phyloP scores from a whole-genome alignment of 2,888 invertebrate genomes.

The Spodoptera picta region DNA sequence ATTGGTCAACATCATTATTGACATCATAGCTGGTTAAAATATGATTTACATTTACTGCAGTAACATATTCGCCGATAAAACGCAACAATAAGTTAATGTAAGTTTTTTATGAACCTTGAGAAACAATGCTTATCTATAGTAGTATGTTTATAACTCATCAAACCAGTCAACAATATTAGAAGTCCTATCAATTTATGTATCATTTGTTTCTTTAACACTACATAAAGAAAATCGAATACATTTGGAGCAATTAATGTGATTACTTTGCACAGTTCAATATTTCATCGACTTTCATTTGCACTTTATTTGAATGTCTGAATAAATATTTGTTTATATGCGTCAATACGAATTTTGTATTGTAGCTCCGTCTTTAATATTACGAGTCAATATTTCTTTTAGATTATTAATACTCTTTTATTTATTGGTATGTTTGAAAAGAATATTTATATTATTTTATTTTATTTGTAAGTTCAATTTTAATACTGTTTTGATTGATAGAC shows the following conservation, averaged over 20 bases:
- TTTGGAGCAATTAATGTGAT: neutral
- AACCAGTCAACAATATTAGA: neutral
- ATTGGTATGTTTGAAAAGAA: neutral
- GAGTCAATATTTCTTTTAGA: slow-evolving; percentile 5
- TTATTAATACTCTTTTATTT: slow-evolving; percentile 2
- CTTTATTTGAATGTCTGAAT: slow-evolving; percentile 5
- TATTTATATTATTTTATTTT: neutral
- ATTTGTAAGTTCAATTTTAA: slow-evolving; percentile 8
- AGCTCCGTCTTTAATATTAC: slow-evolving; percentile 4
- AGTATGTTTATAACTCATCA: no score
- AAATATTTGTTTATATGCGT: slow-evolving; percentile 24
- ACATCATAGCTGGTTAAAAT: no score
- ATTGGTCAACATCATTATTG: no score
- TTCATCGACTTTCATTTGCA: slow-evolving; percentile 29
- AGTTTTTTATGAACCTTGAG: no score
- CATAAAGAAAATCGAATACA: neutral
- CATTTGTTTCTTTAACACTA: neutral
- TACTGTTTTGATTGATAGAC: slow-evolving; percentile 19
- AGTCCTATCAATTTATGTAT: no score
- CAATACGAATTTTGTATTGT: slow-evolving; percentile 13
- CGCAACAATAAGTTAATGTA: no score
- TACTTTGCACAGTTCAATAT: slow-evolving; percentile 9
- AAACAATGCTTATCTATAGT: no score
- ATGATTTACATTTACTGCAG: no score
- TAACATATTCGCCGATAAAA: no score